phyloP scores from a whole-genome alignment of 1,140 invertebrate species.

The Drosophila triauraria region DNA sequence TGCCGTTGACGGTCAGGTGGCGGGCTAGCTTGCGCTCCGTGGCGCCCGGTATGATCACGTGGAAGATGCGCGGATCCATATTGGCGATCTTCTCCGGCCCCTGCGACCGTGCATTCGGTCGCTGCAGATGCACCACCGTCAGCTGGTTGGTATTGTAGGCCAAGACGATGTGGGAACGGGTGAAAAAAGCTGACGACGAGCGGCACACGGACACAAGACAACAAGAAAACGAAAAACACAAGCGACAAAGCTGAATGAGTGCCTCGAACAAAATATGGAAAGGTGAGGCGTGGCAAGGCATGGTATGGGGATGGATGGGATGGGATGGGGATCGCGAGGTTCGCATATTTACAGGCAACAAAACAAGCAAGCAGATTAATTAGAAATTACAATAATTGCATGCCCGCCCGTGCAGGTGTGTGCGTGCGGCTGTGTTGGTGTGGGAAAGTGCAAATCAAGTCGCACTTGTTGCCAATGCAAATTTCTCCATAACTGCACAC shows the following conservation, averaged over 20 bases:
- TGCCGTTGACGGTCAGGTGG: constrained; percentile 88
- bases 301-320: neutral
- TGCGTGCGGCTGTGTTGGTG: constrained; percentile 57
- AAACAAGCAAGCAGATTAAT: constrained; percentile 76
- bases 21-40: constrained; percentile 88
- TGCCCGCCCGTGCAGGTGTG: constrained; percentile 47
- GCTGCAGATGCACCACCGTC: constrained; percentile 88
- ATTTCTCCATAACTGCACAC: constrained; percentile 71
- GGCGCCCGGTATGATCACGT: constrained; percentile 87
- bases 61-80: constrained; percentile 88
- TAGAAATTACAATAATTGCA: constrained; percentile 85
- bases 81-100: constrained; percentile 87
- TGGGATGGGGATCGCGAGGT: constrained; percentile 4
- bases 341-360: constrained; percentile 62
- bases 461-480: constrained; percentile 76
- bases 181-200: constrained; percentile 87
- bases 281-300: constrained; percentile 26
- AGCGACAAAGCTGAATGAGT: constrained; percentile 75
- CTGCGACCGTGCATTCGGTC: constrained; percentile 86
- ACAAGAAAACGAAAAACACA: constrained; percentile 32
- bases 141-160: constrained; percentile 89
- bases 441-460: constrained; percentile 72
- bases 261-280: constrained; percentile 77
- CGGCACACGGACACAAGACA: constrained; percentile 12
- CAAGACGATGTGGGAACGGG: constrained; percentile 88